Evolutionary conservation across 2,797 vertebrate species (phyloP), one percentile per base, ranked within the genome.

Genomic region (Hemitrygon akajei): DNA sequence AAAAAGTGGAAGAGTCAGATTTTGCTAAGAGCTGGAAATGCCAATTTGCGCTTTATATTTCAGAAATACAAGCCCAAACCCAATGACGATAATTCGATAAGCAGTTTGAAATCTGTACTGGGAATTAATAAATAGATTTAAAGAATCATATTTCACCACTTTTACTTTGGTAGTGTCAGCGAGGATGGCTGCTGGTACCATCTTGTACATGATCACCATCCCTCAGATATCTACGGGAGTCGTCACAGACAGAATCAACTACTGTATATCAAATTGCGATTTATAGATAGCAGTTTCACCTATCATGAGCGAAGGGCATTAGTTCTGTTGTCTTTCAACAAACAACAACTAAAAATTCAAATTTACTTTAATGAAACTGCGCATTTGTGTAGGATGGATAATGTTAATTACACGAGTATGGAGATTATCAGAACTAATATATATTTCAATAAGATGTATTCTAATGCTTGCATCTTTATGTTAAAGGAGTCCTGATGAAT

Each of bases 11-110:
- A 91, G 30, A 91, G 86, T n/a, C 9, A 37, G 30, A 69, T 14
- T 91, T 84, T 91, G 56, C 60, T 69, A 91, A 63, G 63, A 7
- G 86, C 63, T 20, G 47, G 11, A 75, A 47, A 92, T 22, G 25
- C 25, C 10, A 22, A 92, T 75, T n/a, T 93, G 40, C 14, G 71
- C 12, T 93, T 75, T 76, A 40, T 76, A 73, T 12, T 93, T n/a
- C 71, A 93, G 71, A 30, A 25, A 40, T 75, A 76, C 91, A 56
- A 27, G 22, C 12, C 37, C 30, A n/a, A 25, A 73, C 22, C 22
- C 37, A 92, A 12, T 76, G 25, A 30, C 30, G 14, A 30, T 93
- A 25, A 73, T 93, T 93, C 18, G 40, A 93, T 93, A 93, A 93
- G 40, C 40, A 93, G 27, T 75, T 91, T 93, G 71, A 56, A 56